Evolutionary conservation across 2,797 vertebrate genomes (phyloP), one percentile per base, ranked within the genome.

Genomic region (Sciurus carolinensis): DNA sequence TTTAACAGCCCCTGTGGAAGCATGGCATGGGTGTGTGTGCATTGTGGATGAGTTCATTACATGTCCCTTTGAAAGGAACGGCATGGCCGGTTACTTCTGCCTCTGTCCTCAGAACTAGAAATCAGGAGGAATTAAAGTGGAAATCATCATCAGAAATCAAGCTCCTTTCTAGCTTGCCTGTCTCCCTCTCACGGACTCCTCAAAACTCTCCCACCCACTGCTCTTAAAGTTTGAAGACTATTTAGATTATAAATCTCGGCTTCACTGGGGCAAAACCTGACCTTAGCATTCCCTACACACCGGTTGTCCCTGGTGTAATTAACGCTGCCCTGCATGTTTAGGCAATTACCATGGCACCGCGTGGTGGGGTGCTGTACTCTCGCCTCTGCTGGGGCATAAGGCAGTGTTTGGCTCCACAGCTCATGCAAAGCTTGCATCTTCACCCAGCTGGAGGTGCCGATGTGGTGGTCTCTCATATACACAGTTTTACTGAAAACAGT

Each of bases 401-500:
- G 20, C 87, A 33, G 91, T 66, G 91, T 94, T 95, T 89, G 81
- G 80, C 96, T 79, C 90, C 92, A 26, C 94, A 82, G 96, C 84
- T 83, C 88, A 95, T 84, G 85, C 75, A 87, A 97, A 96, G 90
- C 94, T 93, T 30, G 80, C 88, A 95, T 96, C 97, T 97, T 97
- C 96, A 93, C 97, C 88, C 98, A 97, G 98, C 93, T 44, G 98
- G 97, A 98, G 98, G 96, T 77, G 82, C 84, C 93, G 95, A 75
- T 87, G 93, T 98, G 97, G 94, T 76, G 86, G 95, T 90, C 97
- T 96, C 97, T 96, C 91, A 96, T 94, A 42, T 96, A 90, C 92
- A 95, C 87, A 95, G 84, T 93, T 67, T 4, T 42, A 50, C 42
- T 24, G 96, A 96, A 95, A 97, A 97, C 92, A 97, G 88, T 91